Percentiles rank a stretch among this genome's conserved stretches.
These are phyloP conservation scores for Apodemia zela DNA, from an alignment of 2,888 invertebrate genomes.

Conservation along the genomic window DNA sequence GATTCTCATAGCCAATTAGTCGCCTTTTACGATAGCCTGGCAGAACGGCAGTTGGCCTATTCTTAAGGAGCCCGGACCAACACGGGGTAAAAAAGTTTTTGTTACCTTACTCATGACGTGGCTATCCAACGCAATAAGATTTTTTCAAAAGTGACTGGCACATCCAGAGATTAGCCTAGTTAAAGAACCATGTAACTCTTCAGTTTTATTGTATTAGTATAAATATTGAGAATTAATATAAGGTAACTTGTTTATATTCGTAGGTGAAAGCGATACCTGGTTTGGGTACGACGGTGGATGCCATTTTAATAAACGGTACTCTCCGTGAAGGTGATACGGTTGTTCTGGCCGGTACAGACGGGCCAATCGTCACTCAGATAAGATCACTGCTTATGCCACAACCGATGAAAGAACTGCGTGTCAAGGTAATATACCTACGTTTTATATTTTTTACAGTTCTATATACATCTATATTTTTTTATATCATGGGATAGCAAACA, in stretches of 20 bases:
- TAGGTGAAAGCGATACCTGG: constrained; percentile 97
- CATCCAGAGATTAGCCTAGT: too few relatives aligned
- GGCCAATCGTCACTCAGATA: constrained; percentile 98
- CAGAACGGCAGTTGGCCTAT: too few relatives aligned
- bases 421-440: constrained; percentile 86
- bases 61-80: too few relatives aligned
- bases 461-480: background rate
- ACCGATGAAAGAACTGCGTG: constrained; percentile 97
- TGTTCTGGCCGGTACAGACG: constrained; percentile 97
- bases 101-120: too few relatives aligned
- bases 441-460: constrained; percentile 3
- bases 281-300: constrained; percentile 98
- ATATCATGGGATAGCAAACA: too few relatives aligned
- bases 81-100: too few relatives aligned
- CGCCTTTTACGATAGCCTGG: too few relatives aligned
- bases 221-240: background rate
- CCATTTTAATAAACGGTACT: constrained; percentile 98
- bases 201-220: too few relatives aligned
- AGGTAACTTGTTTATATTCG: constrained; percentile 33
- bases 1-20: too few relatives aligned
- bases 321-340: constrained; percentile 96
- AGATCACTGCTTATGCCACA: constrained; percentile 98
- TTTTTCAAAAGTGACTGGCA: too few relatives aligned
- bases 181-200: too few relatives aligned
- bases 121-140: too few relatives aligned